Percentiles rank a stretch among this genome's conserved stretches.
phyloP scores from a whole-genome alignment of 2,888 invertebrate genomes.

The Platycheirus rosarum region DNA sequence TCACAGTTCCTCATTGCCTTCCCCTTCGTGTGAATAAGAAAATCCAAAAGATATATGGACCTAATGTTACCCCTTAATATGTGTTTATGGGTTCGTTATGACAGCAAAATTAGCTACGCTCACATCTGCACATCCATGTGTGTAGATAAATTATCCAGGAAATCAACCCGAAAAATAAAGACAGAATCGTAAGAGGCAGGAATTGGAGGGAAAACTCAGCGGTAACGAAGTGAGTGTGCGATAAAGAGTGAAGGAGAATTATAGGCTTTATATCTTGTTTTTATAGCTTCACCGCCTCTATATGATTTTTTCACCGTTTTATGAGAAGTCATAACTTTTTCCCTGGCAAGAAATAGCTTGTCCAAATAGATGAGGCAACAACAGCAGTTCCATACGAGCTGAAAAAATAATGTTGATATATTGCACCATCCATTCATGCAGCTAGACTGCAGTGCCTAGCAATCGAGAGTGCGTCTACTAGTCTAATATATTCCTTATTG shows the following conservation, averaged over 20 bases:
- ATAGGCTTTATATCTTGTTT: slow-evolving; percentile 72
- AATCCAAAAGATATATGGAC: slow-evolving; percentile 60
- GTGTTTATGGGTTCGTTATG: slow-evolving; percentile 74
- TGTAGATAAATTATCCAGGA: slow-evolving; percentile 71
- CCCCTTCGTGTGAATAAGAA: slow-evolving; percentile 59
- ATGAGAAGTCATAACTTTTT: slow-evolving; percentile 69
- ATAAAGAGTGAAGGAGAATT: slow-evolving; percentile 65
- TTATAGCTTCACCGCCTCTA: slow-evolving; percentile 70
- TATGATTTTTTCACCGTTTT: slow-evolving; percentile 73
- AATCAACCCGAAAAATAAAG: slow-evolving; percentile 58
- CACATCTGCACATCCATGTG: slow-evolving; percentile 73
- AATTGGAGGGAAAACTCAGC: slow-evolving; percentile 5
- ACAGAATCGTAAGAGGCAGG: slow-evolving; percentile 17
- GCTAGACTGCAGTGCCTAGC: too few relatives aligned
- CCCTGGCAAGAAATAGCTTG: slow-evolving; percentile 49
- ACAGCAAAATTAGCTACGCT: slow-evolving; percentile 73
- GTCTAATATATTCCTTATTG: too few relatives aligned
- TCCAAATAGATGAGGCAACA: slow-evolving; percentile 21
- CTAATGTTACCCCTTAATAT: slow-evolving; percentile 74
- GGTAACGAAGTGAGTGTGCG: slow-evolving; percentile 25
- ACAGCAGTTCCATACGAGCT: slow-evolving; percentile 50
- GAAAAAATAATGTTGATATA: slow-evolving; percentile 70
- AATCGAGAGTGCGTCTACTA: too few relatives aligned
- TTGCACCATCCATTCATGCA: slow-evolving; percentile 25
- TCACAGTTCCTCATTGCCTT: slow-evolving; percentile 39